phyloP scores from a whole-genome alignment of 2,113 vertebrate species.

The Pseudorhombus dupliciocellatus region DNA sequence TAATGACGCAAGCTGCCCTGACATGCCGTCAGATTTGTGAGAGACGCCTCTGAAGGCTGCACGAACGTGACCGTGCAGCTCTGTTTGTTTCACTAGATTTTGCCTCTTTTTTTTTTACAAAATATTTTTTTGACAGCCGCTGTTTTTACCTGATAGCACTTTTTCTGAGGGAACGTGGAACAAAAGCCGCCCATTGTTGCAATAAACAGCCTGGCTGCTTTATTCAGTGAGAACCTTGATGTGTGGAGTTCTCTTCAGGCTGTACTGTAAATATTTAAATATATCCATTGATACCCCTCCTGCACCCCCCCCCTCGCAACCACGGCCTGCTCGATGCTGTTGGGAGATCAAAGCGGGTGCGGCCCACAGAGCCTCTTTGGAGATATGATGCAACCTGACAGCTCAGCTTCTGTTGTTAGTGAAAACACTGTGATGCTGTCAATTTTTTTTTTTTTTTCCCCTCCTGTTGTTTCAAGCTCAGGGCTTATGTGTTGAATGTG shows the following conservation, averaged over 20 bases:
- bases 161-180: conserved; percentile 13
- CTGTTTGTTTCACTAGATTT: too few relatives aligned
- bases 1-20: conserved; percentile 27
- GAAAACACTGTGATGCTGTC: conserved; percentile 44
- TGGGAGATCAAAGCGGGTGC: conserved; percentile 68
- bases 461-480: conserved; percentile 35
- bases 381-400: conserved; percentile 68
- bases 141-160: conserved; percentile 15
- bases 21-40: conserved; percentile 7
- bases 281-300: conserved; percentile 62
- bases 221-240: conserved; percentile 45
- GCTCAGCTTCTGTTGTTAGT: conserved; percentile 66
- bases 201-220: conserved; percentile 29
- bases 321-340: conserved; percentile 38
- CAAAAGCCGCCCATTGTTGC: conserved; percentile 19
- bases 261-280: conserved; percentile 64
- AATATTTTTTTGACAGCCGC: not conserved
- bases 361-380: conserved; percentile 43
- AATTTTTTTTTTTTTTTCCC: conserved; percentile 30
- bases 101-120: not conserved
- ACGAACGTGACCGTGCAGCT: not conserved
- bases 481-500: conserved; percentile 15
- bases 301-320: conserved; percentile 33
- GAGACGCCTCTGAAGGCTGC: not conserved
- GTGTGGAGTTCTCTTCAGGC: conserved; percentile 31